A percentile compares a stretch with the other conserved stretches of the same genome.
Evolutionary conservation across 2,797 vertebrate species (phyloP).

Genomic region (Pseudotriccus pelzelni): DNA sequence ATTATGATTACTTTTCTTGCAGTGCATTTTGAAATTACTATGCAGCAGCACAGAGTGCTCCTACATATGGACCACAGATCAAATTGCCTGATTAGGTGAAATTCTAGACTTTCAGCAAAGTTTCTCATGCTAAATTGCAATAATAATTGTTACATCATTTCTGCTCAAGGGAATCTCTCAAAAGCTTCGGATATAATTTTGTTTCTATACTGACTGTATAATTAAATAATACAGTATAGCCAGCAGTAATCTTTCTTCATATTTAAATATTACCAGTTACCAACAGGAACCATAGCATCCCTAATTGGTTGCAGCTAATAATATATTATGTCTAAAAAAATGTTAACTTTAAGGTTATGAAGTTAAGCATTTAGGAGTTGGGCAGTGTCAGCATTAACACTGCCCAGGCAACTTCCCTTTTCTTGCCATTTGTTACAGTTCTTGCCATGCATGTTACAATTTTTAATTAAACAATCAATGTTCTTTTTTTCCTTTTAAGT

Average conservation of each 20-base stretch:
- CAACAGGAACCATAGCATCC: neutral
- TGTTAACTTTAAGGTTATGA: neutral
- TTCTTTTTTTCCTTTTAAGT: neutral
- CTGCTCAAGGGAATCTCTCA: conserved; percentile 34
- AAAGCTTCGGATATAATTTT: conserved; percentile 41
- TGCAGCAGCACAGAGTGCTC: neutral
- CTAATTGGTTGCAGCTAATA: conserved; percentile 11
- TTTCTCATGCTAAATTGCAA: conserved; percentile 29
- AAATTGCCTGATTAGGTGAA: conserved; percentile 50
- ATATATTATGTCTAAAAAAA: conserved; percentile 14
- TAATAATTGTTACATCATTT: conserved; percentile 47
- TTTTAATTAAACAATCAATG: neutral
- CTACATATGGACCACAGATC: neutral
- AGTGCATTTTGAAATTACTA: conserved; percentile 10
- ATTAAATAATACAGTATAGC: conserved; percentile 52
- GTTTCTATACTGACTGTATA: conserved; percentile 47
- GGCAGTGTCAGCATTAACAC: neutral
- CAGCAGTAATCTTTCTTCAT: conserved; percentile 13
- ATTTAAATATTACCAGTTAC: conserved; percentile 26
- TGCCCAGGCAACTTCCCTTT: neutral
- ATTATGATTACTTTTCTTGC: conserved; percentile 5
- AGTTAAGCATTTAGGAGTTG: neutral
- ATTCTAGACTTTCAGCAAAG: conserved; percentile 42
- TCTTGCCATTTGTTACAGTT: neutral
- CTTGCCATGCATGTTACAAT: neutral